Conservation (phyloP, 2,113 vertebrate species). For the Nymphicus hollandicus region DNA sequence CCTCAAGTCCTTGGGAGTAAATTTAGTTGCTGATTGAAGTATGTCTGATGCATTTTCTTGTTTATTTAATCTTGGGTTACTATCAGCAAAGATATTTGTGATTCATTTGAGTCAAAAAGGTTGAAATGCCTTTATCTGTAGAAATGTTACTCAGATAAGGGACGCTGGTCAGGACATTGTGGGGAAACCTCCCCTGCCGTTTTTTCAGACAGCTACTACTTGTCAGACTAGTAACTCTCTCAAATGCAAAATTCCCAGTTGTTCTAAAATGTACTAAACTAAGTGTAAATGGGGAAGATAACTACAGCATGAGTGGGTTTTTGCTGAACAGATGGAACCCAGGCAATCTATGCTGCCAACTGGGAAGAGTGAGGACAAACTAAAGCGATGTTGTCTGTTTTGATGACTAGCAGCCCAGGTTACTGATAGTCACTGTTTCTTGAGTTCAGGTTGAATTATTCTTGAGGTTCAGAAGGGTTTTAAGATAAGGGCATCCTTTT, state of each 20-base stretch:
- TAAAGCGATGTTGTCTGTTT: background rate
- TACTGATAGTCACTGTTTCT: background rate
- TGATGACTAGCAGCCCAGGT: background rate
- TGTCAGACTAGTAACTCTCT: background rate
- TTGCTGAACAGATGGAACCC: background rate
- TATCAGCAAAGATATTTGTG: background rate
- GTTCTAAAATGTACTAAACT: background rate
- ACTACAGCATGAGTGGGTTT: background rate
- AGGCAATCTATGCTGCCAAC: background rate
- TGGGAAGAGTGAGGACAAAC: background rate
- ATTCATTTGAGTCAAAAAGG: background rate
- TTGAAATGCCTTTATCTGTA: background rate
- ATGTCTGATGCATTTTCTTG: background rate
- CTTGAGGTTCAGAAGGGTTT: background rate
- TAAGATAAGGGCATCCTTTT: background rate
- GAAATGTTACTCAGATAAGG: background rate
- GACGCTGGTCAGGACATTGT: accelerated
- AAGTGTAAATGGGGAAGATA: background rate
- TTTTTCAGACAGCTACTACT: background rate
- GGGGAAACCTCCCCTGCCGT: background rate
- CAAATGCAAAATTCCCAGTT: background rate
- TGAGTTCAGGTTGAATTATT: background rate
- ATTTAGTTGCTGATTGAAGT: background rate
- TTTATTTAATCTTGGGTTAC: background rate
- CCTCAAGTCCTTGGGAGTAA: background rate